A percentile compares a stretch with the other conserved stretches of the same genome.
Conservation (phyloP, 2,113 vertebrate genomes). For the Pangasianodon hypophthalmus region DNA sequence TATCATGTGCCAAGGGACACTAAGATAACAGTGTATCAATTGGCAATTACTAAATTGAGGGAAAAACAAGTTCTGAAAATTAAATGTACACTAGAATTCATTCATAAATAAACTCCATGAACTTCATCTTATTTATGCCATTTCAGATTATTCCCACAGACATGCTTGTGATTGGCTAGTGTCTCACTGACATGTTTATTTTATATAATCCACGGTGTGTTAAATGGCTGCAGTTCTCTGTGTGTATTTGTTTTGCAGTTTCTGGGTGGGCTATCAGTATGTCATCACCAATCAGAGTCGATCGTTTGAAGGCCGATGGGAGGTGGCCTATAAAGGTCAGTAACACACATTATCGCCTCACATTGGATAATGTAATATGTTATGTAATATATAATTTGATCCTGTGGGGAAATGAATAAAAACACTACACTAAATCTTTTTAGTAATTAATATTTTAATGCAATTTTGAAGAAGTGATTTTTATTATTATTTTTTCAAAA, state of each 20-base stretch:
- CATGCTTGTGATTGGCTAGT: not conserved
- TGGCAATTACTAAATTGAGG: not conserved
- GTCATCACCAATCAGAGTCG: constrained; percentile 90
- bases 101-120: not conserved
- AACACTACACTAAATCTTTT: not conserved
- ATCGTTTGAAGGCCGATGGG: constrained; percentile 92
- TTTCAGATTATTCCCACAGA: not conserved
- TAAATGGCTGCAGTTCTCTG: too few relatives aligned
- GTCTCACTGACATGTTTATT: not conserved
- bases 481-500: not conserved
- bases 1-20: not conserved
- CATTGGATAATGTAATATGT: not conserved
- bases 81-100: not conserved
- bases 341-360: not conserved
- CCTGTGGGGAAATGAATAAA: not conserved
- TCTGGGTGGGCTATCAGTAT: constrained; percentile 99
- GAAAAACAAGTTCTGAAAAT: not conserved
- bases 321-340: constrained; percentile 92
- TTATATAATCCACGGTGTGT: not conserved
- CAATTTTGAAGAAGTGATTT: not conserved
- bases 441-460: not conserved
- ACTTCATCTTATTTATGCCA: not conserved
- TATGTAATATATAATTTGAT: not conserved
- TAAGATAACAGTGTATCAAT: not conserved
- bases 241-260: constrained; percentile 68